A percentile compares a stretch with the other conserved stretches of the same genome.
phyloP scores from a whole-genome alignment of 2,888 invertebrate genomes.

The Andrena flavipes region DNA sequence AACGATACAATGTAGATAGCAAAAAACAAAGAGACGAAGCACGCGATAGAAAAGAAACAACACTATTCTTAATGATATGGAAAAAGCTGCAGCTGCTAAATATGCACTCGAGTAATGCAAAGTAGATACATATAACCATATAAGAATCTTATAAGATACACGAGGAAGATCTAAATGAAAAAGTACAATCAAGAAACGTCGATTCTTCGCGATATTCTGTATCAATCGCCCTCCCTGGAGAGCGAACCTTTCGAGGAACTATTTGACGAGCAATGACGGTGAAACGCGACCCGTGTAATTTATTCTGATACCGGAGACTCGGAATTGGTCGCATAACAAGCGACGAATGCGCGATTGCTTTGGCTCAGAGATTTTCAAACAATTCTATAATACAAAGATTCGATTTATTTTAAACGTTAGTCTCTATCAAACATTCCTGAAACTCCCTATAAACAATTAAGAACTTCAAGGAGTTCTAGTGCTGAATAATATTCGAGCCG shows the following conservation, averaged over 20 bases:
- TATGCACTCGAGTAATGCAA: too few species aligned
- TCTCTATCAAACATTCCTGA: not conserved
- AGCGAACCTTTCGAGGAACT: constrained; percentile 36
- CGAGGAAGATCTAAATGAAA: not conserved
- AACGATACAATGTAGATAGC: too few species aligned
- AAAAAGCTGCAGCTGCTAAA: too few species aligned
- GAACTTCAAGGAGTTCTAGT: not conserved
- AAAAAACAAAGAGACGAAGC: too few species aligned
- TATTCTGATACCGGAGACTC: constrained; percentile 44
- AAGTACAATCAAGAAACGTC: not conserved
- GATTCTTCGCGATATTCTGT: constrained; percentile 15
- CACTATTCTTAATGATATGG: too few species aligned
- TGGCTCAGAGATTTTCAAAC: not conserved
- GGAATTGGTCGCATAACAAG: constrained; percentile 32
- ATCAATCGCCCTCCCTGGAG: constrained; percentile 23
- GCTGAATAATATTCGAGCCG: not conserved
- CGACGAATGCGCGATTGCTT: not conserved
- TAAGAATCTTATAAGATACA: too few species aligned
- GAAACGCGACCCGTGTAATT: constrained; percentile 44
- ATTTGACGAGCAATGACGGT: constrained; percentile 36
- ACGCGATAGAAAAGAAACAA: too few species aligned
- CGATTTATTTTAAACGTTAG: not conserved
- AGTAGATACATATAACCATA: too few species aligned
- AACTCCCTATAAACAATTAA: not conserved
- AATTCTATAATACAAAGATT: not conserved